A percentile compares a stretch with the other conserved stretches of the same genome.
phyloP scores from a whole-genome alignment of 1,140 invertebrate genomes.

The Drosophila mojavensis region DNA sequence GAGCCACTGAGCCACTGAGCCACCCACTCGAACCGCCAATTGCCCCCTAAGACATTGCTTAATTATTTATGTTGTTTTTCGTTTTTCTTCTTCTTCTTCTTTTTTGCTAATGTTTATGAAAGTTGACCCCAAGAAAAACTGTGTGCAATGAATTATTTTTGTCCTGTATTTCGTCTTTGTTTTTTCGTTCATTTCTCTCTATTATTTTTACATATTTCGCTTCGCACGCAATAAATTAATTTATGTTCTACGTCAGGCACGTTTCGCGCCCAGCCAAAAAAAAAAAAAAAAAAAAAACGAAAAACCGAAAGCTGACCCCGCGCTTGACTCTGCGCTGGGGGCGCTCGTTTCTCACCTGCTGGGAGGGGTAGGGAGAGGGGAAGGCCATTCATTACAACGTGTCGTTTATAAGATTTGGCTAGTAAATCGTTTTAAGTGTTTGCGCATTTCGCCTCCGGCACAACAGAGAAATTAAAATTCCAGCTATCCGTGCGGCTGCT shows the following conservation, averaged over 20 bases:
- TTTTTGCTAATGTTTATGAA: conserved; percentile 46
- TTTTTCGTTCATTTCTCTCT: conserved; percentile 19
- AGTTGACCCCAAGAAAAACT: conserved; percentile 44
- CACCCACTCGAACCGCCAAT: neutral
- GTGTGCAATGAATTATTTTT: conserved; percentile 79
- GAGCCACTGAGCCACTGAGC: neutral
- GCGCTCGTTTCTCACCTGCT: conserved; percentile 74
- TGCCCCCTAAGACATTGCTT: conserved; percentile 48
- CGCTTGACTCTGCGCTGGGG: conserved; percentile 2
- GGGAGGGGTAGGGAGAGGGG: too few species aligned
- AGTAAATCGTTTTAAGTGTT: conserved; percentile 76
- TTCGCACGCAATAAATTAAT: conserved; percentile 80
- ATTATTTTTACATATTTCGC: conserved; percentile 63
- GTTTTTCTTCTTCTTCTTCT: too few species aligned
- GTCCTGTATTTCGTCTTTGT: conserved; percentile 20
- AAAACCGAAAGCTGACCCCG: neutral
- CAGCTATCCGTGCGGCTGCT: conserved; percentile 32
- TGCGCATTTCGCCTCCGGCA: conserved; percentile 44
- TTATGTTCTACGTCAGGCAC: conserved; percentile 79
- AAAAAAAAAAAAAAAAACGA: neutral
- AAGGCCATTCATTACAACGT: conserved; percentile 72
- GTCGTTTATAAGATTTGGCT: conserved; percentile 65
- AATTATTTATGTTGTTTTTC: conserved; percentile 72
- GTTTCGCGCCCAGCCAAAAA: conserved; percentile 54
- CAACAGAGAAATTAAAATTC: conserved; percentile 78